Evolutionary conservation across 2,113 vertebrate genomes (phyloP), one percentile per base, ranked within the genome.

Genomic region (Rhinolophus sinicus): DNA sequence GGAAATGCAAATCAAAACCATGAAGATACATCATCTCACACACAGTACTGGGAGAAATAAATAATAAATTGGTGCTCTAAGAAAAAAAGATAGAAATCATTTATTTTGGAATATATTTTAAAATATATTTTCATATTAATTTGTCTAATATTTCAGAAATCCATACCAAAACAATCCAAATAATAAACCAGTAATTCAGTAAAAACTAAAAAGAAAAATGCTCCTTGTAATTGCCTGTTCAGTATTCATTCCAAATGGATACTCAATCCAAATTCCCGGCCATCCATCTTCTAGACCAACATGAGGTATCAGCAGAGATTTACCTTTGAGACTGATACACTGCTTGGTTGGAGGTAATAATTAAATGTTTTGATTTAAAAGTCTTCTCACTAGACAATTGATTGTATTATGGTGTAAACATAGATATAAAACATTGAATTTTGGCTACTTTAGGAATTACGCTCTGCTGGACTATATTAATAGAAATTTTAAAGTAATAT

Each of bases 361-460:
- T 88, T 67, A 97, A 93, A 64, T 88, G 6, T 90, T 96, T 95
- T 86, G 2, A 94, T 86, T 95, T 94, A 60, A 96, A 94, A 95
- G 38, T 2, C 35, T 95, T 80, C 72, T 69, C 18, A 16, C 30
- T 72, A 88, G n/a, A 88, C 65, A 82, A 67, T 18, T 60, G 60
- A 50, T 40, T 90, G 11, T 54, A 62, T 73, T 73, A 64, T 47
- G 26, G 56, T 75, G 18, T 30, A 80, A 93, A 62, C 12, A 60
- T 22, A 82, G 44, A 78, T 35, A 85, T 18, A 72, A 88, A 82
- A 67, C 16, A 69, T 19, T 54, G 22, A 69, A 70, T 77, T 84
- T 81, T 72, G 54, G 26, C 80, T 80, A 3, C 6, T 50, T 44
- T 72, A 18, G 24, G 2, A 58, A 76, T 90, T 52, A 92, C 38